These are phyloP conservation scores for Patella ulyssiponensis DNA, from an alignment of 2,888 invertebrate genomes.

Conservation along the genomic window DNA sequence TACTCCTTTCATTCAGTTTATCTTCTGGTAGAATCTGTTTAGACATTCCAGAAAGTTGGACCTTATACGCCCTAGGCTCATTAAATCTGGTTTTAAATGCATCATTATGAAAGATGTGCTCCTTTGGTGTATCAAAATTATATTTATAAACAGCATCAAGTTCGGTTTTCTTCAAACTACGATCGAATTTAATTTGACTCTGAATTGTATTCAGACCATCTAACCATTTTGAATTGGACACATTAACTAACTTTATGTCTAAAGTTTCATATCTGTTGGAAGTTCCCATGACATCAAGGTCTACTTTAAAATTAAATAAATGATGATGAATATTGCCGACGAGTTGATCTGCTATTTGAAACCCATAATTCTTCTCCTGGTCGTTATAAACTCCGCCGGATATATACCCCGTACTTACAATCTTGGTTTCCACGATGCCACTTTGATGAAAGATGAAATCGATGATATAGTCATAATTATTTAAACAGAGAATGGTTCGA, in stretches of 20 bases:
- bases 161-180: conserved; percentile 45
- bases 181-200: conserved; percentile 41
- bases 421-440: conserved; percentile 34
- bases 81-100: conserved; percentile 41
- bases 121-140: conserved; percentile 55
- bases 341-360: conserved; percentile 21
- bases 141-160: conserved; percentile 52
- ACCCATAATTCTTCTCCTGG: conserved; percentile 31
- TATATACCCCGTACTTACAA: conserved; percentile 37
- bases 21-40: conserved; percentile 51
- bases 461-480: conserved; percentile 41
- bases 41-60: conserved; percentile 42
- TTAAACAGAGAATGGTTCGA: conserved; percentile 28
- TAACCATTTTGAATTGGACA: conserved; percentile 43
- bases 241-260: conserved; percentile 43
- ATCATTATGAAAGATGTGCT: conserved; percentile 55
- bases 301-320: conserved; percentile 39
- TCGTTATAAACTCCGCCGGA: conserved; percentile 25
- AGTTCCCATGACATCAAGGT: conserved; percentile 55
- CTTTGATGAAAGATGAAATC: conserved; percentile 37
- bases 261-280: conserved; percentile 56
- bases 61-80: conserved; percentile 44
- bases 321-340: conserved; percentile 39
- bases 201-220: conserved; percentile 30
- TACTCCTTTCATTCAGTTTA: conserved; percentile 44